Conservation (phyloP, 2,888 invertebrate species). For the Megamerina dolium region DNA sequence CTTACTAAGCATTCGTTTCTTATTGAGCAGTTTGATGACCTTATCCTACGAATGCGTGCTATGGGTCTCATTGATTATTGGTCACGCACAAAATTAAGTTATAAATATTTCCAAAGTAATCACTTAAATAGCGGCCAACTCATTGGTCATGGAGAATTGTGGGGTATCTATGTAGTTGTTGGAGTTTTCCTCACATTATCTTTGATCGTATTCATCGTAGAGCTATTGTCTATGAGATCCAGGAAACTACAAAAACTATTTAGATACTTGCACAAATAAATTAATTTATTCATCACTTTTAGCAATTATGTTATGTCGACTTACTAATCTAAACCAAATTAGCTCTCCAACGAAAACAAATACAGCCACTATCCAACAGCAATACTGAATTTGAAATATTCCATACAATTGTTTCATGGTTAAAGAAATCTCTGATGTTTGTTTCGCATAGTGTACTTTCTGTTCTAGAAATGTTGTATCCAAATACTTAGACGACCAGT, state of each 20-base stretch:
- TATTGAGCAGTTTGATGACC: constrained; percentile 22
- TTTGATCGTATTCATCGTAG: constrained; percentile 9
- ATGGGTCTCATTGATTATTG: constrained; percentile 25
- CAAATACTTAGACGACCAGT: constrained; percentile 18
- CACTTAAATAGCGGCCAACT: constrained; percentile 14
- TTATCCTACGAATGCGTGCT: constrained; percentile 21
- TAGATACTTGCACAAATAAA: too few species aligned
- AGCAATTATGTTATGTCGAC: neutral
- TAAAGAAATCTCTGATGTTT: too few species aligned
- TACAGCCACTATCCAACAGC: constrained; percentile 1
- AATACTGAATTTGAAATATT: constrained; percentile 13
- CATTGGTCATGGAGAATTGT: constrained; percentile 20
- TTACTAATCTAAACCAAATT: neutral
- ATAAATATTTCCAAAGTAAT: constrained; percentile 2
- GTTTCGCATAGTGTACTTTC: neutral
- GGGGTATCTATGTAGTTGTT: constrained; percentile 17
- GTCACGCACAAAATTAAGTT: constrained; percentile 21
- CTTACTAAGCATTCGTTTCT: constrained; percentile 28
- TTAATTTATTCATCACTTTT: too few species aligned
- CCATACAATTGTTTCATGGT: constrained; percentile 14
- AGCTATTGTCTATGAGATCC: constrained; percentile 1
- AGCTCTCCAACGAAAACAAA: neutral
- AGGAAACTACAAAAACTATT: neutral
- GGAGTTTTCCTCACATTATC: constrained; percentile 14
- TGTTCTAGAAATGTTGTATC: constrained; percentile 8